Evolutionary conservation across 2,113 vertebrate genomes (phyloP), one percentile per base, ranked within the genome.

Genomic region (Pomatorhinus ruficollis): DNA sequence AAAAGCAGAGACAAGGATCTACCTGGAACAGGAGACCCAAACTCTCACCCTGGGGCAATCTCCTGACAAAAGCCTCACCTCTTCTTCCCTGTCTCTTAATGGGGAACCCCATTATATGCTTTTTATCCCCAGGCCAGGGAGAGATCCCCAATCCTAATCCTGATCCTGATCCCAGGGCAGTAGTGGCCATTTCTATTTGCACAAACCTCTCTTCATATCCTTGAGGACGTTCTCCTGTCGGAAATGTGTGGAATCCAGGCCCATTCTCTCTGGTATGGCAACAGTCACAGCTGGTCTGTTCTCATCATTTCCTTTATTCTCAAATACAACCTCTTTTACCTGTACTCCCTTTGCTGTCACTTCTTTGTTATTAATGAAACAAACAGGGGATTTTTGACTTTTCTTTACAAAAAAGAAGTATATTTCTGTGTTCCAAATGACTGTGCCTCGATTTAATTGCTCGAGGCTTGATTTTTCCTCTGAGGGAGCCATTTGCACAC

Each of bases 41-140:
- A 53, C 14, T 33, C 49, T 33, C 27, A 15, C 16, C 53, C 20
- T 0, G 0, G 44, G 59, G 17, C 24, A 50, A 47, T 11, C 49
- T 61, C 39, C 53, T 39, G 49, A 27, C n/a, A 66, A 23, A 50
- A 56, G 37, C 42, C 9, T 10, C 33, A 33, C 3, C 20, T 74
- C 30, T 42, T 44, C 44, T 45, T 37, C 64, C 54, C n/a, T 54
- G 33, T 7, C 28, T 54, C 33, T 31, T 35, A 18, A 14, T 2
- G 6, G 68, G 31, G 37, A 45, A 15, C 20, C 28, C 16, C 40
- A 22, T 31, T 7, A 9, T 3, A 15, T 40, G 30, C 16, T 21
- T 60, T 39, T 28, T 18, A 40, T n/a, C 19, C 33, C n/a, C 33
- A 12, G 24, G 19, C 11, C 20, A 75, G 13, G 53, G 53, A 60